Percentiles rank a stretch among this genome's conserved stretches.
These are phyloP conservation scores for Pteronotus mesoamericanus DNA, from an alignment of 2,797 vertebrate species.

Conservation along the genomic window DNA sequence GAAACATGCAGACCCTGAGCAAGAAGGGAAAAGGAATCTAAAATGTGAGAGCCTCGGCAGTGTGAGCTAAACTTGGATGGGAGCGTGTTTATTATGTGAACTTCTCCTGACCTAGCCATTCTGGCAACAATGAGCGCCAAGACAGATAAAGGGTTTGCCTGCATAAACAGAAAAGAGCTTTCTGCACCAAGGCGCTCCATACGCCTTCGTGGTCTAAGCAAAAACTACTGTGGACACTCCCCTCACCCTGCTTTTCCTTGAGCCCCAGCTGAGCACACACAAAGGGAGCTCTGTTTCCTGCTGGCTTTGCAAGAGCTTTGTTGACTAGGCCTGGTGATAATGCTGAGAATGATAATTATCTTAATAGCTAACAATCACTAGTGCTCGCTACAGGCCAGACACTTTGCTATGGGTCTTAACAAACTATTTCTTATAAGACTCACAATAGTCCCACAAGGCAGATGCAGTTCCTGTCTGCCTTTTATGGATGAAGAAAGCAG, in stretches of 20 bases:
- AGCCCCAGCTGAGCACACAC: background rate
- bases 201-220: slow-evolving; percentile 13
- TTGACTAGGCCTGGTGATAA: background rate
- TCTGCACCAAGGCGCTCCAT: background rate
- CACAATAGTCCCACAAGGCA: background rate
- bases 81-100: slow-evolving; percentile 46
- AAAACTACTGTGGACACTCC: background rate
- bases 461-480: background rate
- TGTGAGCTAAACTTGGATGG: background rate
- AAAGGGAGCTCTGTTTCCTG: slow-evolving; percentile 60
- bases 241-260: background rate
- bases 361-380: background rate
- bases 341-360: background rate
- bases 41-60: background rate
- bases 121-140: background rate
- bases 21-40: background rate
- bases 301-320: background rate
- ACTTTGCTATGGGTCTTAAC: background rate
- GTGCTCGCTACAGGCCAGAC: background rate
- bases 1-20: background rate
- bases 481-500: background rate
- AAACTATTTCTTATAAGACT: background rate
- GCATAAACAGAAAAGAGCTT: slow-evolving; percentile 11
- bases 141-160: slow-evolving; percentile 55
- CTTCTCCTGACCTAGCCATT: slow-evolving; percentile 56